Percentiles rank a stretch among this genome's conserved stretches.
These are phyloP conservation scores for Peromyscus maniculatus DNA, from an alignment of 2,113 vertebrate genomes.

Conservation along the genomic window DNA sequence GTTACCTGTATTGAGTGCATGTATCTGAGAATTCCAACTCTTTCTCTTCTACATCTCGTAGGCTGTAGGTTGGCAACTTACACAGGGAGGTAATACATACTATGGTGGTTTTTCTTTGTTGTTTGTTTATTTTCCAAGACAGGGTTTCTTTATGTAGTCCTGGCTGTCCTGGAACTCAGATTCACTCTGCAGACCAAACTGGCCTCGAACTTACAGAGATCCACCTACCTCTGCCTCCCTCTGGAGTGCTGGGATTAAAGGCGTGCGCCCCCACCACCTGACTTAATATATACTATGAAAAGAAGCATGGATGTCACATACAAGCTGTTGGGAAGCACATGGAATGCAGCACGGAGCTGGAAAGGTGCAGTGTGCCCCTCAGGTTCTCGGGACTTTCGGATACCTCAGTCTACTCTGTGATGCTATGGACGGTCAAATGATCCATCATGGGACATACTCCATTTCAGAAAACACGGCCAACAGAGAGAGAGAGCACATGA, in stretches of 20 bases:
- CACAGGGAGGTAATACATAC: neutral
- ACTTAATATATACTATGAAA: neutral
- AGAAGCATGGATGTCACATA: neutral
- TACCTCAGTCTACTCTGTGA: neutral
- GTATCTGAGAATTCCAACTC: neutral
- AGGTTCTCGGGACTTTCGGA: no score
- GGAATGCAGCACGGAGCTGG: rapidly evolving
- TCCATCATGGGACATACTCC: neutral
- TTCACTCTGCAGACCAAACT: no score
- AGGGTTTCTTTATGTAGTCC: no score
- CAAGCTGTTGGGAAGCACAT: rapidly evolving
- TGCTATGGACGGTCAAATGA: neutral
- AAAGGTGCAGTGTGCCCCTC: rapidly evolving
- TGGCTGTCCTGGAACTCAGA: no score
- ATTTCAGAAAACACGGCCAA: neutral
- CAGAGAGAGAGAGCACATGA: neutral
- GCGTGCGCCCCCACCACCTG: no score
- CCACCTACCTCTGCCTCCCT: no score
- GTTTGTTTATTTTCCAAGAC: no score
- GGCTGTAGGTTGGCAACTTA: neutral
- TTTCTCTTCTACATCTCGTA: neutral
- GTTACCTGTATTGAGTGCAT: neutral
- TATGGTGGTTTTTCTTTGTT: no score
- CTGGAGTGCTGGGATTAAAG: no score
- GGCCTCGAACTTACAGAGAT: no score